Base-by-base conservation (phyloP, 2,797 vertebrate genomes). In the Myiotriccus ornatus region DNA sequence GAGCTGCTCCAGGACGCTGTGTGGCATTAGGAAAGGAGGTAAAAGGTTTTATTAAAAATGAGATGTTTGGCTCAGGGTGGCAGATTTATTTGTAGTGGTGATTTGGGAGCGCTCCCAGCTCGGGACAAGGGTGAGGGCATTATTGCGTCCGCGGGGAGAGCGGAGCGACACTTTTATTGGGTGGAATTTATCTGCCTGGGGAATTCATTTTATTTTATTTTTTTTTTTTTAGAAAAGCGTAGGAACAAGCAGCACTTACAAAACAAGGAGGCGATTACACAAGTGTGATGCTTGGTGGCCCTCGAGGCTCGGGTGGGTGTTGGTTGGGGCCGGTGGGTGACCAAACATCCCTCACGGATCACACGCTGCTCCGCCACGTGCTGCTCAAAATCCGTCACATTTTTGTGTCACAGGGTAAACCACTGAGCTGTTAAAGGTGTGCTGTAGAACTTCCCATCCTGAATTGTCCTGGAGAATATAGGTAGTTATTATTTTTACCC, bases 21-120 rank as follows among this genome's bases (percentile, higher is more conserved):
- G 67, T 68, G 78, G 70, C 3, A 0, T 93, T 83, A 25, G 89
- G 93, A 92, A 94, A 96, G 93, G 93, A 96, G 96, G 94, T 44
- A 65, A 97, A 95, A 95, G 94, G 95, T 74, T 85, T 79, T 83
- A 35, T 80, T 89, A 68, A 56, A 77, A 90, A 50, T 1, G 62
- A 87, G 86, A 27, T 12, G 27, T 74, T 95, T 82, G 90, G 84
- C 92, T 63, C 24, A 9, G 39, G 37, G 55, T 6, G 12, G 16
- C 50, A 55, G 69, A 59, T 71, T 79, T 77, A 37, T 90, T 89
- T 79, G 7, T 73, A 46, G 30, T 0, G 17, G 14, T 56, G 93
- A 76, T 74, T 69, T 88, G 92, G 44, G 59, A 87, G 84, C 17
- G 7, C 56, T 94, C 90, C 96, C 96, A 95, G 80, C 41, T 35